Evolutionary conservation across 2,888 invertebrate genomes (phyloP).

Genomic region (Coelopa pilipes): DNA sequence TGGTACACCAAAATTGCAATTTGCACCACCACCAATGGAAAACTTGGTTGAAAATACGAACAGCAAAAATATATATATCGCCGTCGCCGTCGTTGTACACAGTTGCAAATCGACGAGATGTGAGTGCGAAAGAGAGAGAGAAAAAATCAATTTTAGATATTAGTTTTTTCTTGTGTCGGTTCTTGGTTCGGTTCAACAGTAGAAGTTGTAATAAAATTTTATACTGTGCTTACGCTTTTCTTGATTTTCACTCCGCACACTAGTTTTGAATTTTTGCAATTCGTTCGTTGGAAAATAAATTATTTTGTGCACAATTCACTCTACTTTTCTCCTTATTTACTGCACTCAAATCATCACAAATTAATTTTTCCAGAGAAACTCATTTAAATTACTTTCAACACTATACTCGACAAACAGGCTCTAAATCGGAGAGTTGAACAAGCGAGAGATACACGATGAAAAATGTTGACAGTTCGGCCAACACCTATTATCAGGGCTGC

Average conservation of each 20-base stretch:
- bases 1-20: slow-evolving; percentile 66
- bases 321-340: slow-evolving; percentile 41
- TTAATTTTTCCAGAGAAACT: slow-evolving; percentile 34
- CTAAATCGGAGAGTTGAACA: slow-evolving; percentile 34
- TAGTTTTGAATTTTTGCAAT: slow-evolving; percentile 17
- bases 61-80: slow-evolving; percentile 33
- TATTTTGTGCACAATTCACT: slow-evolving; percentile 29
- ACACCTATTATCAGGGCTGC: slow-evolving; percentile 51
- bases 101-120: slow-evolving; percentile 16
- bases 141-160: slow-evolving; percentile 48
- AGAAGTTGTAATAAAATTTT: slow-evolving; percentile 23
- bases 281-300: slow-evolving; percentile 5
- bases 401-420: slow-evolving; percentile 37
- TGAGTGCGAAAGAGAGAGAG: slow-evolving; percentile 41
- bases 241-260: slow-evolving; percentile 42
- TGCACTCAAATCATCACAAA: slow-evolving; percentile 38
- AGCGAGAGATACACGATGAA: slow-evolving; percentile 38
- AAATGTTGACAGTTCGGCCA: slow-evolving; percentile 47
- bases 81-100: slow-evolving; percentile 37
- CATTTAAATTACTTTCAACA: slow-evolving; percentile 38
- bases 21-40: slow-evolving; percentile 61
- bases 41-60: slow-evolving; percentile 53
- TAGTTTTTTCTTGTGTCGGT: slow-evolving; percentile 37
- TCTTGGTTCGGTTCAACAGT: slow-evolving; percentile 21
- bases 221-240: slow-evolving; percentile 41